Conservation (phyloP, 2,888 invertebrate genomes). For the Nephrocerus scutellatus region DNA sequence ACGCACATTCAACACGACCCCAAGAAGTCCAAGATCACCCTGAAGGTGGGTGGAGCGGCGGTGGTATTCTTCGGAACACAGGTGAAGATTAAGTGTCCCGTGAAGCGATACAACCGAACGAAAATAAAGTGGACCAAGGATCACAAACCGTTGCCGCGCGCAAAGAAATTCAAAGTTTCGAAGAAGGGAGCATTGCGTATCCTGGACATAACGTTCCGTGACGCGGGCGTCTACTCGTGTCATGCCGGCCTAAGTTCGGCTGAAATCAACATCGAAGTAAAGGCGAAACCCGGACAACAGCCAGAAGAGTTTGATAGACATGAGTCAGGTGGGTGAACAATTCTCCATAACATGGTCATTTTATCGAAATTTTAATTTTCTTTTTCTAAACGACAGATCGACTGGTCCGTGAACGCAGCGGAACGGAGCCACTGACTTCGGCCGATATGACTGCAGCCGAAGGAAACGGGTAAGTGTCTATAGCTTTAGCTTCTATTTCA, state of each 20-base stretch:
- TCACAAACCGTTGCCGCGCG: constrained; percentile 66
- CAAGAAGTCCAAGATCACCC: constrained; percentile 70
- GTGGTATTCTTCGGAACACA: constrained; percentile 85
- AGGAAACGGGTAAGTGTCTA: constrained; percentile 38
- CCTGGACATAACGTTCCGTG: constrained; percentile 69
- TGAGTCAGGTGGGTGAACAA: constrained; percentile 37
- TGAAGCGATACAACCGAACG: constrained; percentile 70
- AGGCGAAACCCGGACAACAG: constrained; percentile 71
- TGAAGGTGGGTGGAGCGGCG: constrained; percentile 86
- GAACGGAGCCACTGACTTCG: constrained; percentile 44
- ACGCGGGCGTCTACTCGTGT: constrained; percentile 81
- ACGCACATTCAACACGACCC: constrained; percentile 79
- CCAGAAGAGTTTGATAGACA: constrained; percentile 67
- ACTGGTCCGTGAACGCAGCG: constrained; percentile 42
- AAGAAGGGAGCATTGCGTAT: constrained; percentile 87
- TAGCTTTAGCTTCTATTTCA: too few species aligned
- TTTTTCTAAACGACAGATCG: too few species aligned
- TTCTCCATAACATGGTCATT: not conserved
- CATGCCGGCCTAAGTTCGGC: constrained; percentile 76
- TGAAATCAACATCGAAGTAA: constrained; percentile 71
- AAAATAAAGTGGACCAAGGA: constrained; percentile 88
- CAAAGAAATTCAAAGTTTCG: constrained; percentile 78
- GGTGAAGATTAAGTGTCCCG: constrained; percentile 90
- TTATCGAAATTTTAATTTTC: too few species aligned
- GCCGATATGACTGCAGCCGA: constrained; percentile 43